phyloP scores from a whole-genome alignment of 2,113 vertebrate species.

The Vidua macroura region DNA sequence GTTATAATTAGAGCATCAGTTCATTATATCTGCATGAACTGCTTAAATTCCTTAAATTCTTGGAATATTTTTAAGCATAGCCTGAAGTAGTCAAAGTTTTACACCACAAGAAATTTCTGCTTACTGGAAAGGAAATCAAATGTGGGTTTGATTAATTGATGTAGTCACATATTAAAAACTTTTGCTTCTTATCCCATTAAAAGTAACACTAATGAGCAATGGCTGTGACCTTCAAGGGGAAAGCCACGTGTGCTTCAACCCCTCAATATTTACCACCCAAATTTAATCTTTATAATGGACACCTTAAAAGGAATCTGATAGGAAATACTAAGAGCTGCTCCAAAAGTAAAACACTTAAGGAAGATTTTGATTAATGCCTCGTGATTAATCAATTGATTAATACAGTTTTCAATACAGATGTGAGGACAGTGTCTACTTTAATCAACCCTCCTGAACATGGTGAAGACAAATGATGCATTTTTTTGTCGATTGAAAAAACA shows the following conservation, averaged over 20 bases:
- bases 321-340: slow-evolving; percentile 82
- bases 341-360: slow-evolving; percentile 84
- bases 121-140: slow-evolving; percentile 76
- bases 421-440: slow-evolving; percentile 96
- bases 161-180: slow-evolving; percentile 80
- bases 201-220: slow-evolving; percentile 84
- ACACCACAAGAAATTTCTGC: slow-evolving; percentile 39
- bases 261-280: slow-evolving; percentile 82
- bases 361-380: slow-evolving; percentile 90
- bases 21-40: not conserved
- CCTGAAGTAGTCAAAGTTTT: not conserved
- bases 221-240: slow-evolving; percentile 79
- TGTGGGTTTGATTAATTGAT: slow-evolving; percentile 75
- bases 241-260: slow-evolving; percentile 76
- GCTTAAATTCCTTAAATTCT: slow-evolving; percentile 14
- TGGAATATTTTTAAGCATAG: not conserved
- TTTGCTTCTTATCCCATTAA: slow-evolving; percentile 85
- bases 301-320: slow-evolving; percentile 87
- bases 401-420: slow-evolving; percentile 95
- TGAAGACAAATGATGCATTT: slow-evolving; percentile 87
- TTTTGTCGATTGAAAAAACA: slow-evolving; percentile 66
- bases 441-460: slow-evolving; percentile 88
- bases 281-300: slow-evolving; percentile 88
- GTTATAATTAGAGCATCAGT: not conserved
- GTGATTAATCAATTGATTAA: slow-evolving; percentile 99